Evolutionary conservation across 2,113 vertebrate genomes (phyloP), one percentile per base, ranked within the genome.

Genomic region (Vulpes ferrilata): DNA sequence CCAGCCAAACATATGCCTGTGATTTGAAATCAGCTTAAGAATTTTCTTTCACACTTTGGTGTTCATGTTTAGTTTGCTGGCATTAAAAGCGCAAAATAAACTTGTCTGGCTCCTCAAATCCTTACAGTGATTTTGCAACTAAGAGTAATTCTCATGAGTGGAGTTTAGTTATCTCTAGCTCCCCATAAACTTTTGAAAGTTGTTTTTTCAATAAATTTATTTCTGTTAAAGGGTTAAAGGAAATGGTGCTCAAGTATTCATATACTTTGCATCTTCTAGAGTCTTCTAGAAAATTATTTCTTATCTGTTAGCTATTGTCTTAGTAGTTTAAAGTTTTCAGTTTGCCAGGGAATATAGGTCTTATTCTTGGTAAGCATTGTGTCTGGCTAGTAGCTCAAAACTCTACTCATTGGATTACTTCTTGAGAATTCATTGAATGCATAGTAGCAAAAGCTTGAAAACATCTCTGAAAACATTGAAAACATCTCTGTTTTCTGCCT

Each of bases 1-100:
- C 48, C 48, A 97, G 90, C 96, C 96, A 98, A 97, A 59, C 94
- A 64, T 96, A 97, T 92, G 96, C 86, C 90, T 96, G 74, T 95
- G 83, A 69, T 82, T 97, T 97, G 88, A 92, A 98, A 82, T 85
- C 90, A 93, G 93, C 96, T 80, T 95, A 97, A 96, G 93, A 95
- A 91, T 96, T 98, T 96, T 97, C 87, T 95, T 92, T 92, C 93
- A 96, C 97, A 88, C 62, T 90, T 51, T 84, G 91, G 69, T 91
- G 88, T 97, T 97, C 73, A 87, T 80, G 88, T 64, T 73, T 2
- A 80, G 85, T 98, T 95, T 97, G 32, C 51, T 98, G 85, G 55
- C 16, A n/a, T 95, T 95, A 88, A 35, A 88, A 79, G 93, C 88
- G 3, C 15, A 94, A 79, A 89, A 97, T 94, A 97, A 97, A 95